A percentile compares a stretch with the other conserved stretches of the same genome.
Evolutionary conservation across 2,113 vertebrate genomes (phyloP).

Genomic region (Crotalus horridus): DNA sequence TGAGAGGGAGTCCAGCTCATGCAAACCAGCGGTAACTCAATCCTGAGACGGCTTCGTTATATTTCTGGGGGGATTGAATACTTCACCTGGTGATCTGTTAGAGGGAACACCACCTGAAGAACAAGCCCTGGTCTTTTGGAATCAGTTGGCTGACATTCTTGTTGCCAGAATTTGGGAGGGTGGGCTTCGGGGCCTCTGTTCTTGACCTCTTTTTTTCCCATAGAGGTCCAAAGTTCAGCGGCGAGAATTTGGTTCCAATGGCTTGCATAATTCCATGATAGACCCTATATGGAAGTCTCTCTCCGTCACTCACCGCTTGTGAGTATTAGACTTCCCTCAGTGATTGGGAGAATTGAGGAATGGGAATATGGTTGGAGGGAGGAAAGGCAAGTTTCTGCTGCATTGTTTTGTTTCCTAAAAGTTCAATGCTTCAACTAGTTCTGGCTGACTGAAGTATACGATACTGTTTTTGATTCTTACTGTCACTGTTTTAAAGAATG

Average conservation of each 20-base stretch:
- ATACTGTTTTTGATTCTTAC: neutral
- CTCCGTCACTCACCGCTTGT: conserved; percentile 78
- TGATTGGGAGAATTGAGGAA: neutral
- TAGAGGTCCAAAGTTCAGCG: conserved; percentile 67
- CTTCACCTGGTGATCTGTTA: neutral
- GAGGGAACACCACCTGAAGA: neutral
- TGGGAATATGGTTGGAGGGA: neutral
- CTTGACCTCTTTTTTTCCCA: conserved; percentile 35
- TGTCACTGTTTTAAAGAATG: neutral
- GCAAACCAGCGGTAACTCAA: neutral
- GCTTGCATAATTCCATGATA: conserved; percentile 75
- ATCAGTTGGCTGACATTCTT: neutral
- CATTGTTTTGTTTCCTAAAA: neutral
- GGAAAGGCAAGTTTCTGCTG: neutral
- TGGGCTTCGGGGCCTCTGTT: neutral
- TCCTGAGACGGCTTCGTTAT: neutral
- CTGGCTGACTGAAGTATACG: neutral
- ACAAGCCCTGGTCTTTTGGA: no score
- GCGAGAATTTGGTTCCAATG: conserved; percentile 68
- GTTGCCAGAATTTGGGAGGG: neutral
- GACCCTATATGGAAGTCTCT: conserved; percentile 70
- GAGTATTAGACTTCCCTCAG: conserved; percentile 51
- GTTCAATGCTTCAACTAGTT: neutral
- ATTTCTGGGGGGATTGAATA: neutral
- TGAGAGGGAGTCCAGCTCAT: conserved; percentile 41